Evolutionary conservation across 1,140 invertebrate genomes (phyloP).

Genomic region (Nasonia longicornis): DNA sequence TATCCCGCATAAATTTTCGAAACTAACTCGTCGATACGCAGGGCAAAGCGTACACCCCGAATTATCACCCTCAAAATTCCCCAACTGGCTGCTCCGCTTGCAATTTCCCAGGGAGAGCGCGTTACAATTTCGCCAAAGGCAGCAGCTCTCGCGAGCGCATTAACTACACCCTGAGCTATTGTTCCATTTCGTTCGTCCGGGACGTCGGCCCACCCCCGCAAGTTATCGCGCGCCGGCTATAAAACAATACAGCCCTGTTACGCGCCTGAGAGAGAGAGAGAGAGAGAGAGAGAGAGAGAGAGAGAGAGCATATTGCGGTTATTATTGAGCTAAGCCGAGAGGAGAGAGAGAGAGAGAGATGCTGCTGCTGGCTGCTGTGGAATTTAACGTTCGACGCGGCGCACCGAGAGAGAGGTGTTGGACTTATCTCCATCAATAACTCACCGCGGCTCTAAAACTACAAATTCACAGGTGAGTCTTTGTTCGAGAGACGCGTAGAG

Average conservation of each 20-base stretch:
- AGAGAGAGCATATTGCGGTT: constrained; percentile 62
- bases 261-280: constrained; percentile 39
- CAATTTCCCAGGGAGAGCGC: constrained; percentile 49
- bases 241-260: constrained; percentile 63
- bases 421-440: constrained; percentile 40
- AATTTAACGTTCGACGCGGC: constrained; percentile 11
- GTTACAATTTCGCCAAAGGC: constrained; percentile 52
- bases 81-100: constrained; percentile 43
- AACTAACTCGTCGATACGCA: constrained; percentile 12
- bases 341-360: constrained; percentile 55
- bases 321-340: constrained; percentile 50
- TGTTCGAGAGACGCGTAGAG: background rate
- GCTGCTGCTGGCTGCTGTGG: constrained; percentile 48
- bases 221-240: constrained; percentile 61
- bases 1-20: constrained; percentile 14
- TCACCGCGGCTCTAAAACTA: constrained; percentile 36
- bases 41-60: constrained; percentile 29
- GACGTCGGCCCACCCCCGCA: constrained; percentile 53
- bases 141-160: constrained; percentile 45
- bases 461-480: constrained; percentile 32
- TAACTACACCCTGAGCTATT: constrained; percentile 64
- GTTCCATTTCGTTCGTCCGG: constrained; percentile 59
- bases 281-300: constrained; percentile 49
- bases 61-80: constrained; percentile 39
- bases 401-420: background rate